A percentile compares a stretch with the other conserved stretches of the same genome.
Conservation (phyloP, 2,888 invertebrate species). For the Cantharis rustica region DNA sequence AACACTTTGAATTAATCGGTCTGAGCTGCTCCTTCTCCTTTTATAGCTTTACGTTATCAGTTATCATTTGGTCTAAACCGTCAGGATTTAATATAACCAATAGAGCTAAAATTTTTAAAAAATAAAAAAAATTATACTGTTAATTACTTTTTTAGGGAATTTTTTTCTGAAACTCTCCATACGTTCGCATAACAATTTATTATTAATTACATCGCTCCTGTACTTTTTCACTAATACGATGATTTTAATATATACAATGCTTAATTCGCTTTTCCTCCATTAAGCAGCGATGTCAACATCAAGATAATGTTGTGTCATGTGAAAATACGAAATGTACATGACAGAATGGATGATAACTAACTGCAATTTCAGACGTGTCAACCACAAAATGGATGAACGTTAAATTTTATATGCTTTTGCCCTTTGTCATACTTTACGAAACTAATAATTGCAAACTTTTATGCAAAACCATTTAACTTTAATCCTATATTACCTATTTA, state of each 20-base stretch:
- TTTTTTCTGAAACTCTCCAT: no score
- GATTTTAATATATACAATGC: neutral
- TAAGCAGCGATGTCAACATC: neutral
- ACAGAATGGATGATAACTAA: neutral
- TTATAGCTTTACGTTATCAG: neutral
- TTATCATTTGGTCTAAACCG: neutral
- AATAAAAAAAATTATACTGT: no score
- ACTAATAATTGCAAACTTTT: neutral
- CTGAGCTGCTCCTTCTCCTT: neutral
- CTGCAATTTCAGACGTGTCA: neutral
- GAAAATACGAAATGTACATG: neutral
- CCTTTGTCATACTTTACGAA: neutral
- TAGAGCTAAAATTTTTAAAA: no score
- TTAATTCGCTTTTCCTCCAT: neutral
- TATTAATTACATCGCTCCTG: no score
- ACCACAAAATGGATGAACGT: neutral
- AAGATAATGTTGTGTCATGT: neutral
- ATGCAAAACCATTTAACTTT: neutral
- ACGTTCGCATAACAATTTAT: no score
- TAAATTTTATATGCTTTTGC: neutral
- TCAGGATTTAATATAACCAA: neutral
- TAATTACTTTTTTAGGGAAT: no score
- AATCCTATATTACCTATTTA: neutral
- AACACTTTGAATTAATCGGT: neutral
- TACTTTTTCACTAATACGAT: no score